phyloP scores from a whole-genome alignment of 2,888 invertebrate species.

The Pimpla rufipes region DNA sequence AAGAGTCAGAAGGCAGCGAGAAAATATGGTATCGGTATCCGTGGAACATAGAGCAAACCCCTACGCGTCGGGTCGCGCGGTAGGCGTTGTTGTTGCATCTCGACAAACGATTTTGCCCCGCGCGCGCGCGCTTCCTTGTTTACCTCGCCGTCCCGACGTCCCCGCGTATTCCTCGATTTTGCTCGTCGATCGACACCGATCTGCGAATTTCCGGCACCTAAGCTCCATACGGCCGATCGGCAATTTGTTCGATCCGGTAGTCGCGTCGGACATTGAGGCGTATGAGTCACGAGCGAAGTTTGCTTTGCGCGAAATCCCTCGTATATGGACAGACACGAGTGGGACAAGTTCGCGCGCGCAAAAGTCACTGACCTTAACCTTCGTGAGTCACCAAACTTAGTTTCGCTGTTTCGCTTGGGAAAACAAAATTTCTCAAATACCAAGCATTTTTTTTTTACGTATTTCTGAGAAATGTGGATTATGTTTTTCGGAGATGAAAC shows the following conservation, averaged over 20 bases:
- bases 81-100: slow-evolving; percentile 60
- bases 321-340: neutral
- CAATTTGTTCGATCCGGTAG: neutral
- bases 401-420: neutral
- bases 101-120: slow-evolving; percentile 47
- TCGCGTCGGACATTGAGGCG: neutral
- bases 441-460: neutral
- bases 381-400: neutral
- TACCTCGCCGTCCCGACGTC: slow-evolving; percentile 7
- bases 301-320: neutral
- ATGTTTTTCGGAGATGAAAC: too few relatives aligned
- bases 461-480: too few relatives aligned
- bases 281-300: slow-evolving; percentile 3
- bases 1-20: slow-evolving; percentile 51
- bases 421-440: neutral
- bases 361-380: slow-evolving; percentile 3
- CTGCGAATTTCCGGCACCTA: slow-evolving; percentile 13
- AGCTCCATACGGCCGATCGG: neutral
- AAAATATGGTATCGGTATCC: slow-evolving; percentile 66
- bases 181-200: neutral
- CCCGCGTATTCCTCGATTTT: neutral
- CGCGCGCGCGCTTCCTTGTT: slow-evolving; percentile 50
- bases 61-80: slow-evolving; percentile 61
- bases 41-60: slow-evolving; percentile 61
- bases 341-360: neutral